These are phyloP conservation scores for Ovis aries DNA, from an alignment of 2,113 vertebrate genomes.

Conservation along the genomic window DNA sequence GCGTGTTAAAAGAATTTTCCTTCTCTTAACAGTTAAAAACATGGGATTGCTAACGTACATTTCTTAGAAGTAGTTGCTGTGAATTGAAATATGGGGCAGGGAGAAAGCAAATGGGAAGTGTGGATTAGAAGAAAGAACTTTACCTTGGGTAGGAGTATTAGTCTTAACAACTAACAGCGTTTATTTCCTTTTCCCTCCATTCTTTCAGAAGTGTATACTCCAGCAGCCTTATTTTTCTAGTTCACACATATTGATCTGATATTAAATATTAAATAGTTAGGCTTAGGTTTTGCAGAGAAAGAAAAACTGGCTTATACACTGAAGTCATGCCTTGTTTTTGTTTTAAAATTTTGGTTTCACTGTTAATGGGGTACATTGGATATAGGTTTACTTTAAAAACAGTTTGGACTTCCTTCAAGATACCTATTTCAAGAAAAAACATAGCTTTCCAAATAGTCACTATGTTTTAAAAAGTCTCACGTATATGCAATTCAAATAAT, in stretches of 20 bases:
- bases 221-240: neutral
- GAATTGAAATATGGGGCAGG: neutral
- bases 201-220: neutral
- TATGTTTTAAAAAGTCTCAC: neutral
- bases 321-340: neutral
- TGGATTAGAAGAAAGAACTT: neutral
- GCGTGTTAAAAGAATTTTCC: constrained; percentile 2
- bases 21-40: neutral
- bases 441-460: neutral
- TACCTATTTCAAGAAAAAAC: neutral
- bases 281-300: neutral
- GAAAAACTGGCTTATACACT: neutral
- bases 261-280: neutral
- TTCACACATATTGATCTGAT: neutral
- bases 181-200: neutral
- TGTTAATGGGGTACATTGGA: neutral
- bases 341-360: neutral
- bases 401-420: neutral
- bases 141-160: neutral
- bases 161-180: neutral
- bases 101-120: neutral
- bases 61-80: constrained; percentile 12
- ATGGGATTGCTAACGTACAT: neutral
- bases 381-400: constrained; percentile 26
- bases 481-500: constrained; percentile 16